phyloP scores from a whole-genome alignment of 2,888 invertebrate genomes.

The Netelia fuscicornis region DNA sequence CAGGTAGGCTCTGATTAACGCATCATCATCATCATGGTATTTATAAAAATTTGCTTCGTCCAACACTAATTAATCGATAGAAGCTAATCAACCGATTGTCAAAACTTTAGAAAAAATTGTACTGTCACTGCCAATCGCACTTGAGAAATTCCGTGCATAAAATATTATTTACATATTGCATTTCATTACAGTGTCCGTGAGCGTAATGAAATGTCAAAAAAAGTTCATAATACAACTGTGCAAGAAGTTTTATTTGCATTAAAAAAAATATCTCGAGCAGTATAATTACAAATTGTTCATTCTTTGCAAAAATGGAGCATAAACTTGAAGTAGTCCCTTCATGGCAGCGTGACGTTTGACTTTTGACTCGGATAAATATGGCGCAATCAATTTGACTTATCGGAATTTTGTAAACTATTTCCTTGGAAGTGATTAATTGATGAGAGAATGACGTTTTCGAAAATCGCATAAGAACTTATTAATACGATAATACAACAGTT shows the following conservation, averaged over 20 bases:
- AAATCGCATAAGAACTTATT: neutral
- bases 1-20: too few relatives aligned
- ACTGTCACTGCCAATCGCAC: neutral
- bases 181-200: neutral
- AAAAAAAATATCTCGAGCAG: neutral
- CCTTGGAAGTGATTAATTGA: neutral
- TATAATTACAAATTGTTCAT: constrained; percentile 24
- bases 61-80: neutral
- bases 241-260: neutral
- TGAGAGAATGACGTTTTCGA: neutral
- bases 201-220: neutral
- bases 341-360: constrained; percentile 78
- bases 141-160: neutral
- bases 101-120: neutral
- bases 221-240: neutral
- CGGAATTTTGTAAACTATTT: neutral
- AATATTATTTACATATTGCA: neutral
- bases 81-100: neutral
- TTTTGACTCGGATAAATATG: constrained; percentile 68
- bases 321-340: constrained; percentile 71
- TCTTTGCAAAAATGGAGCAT: constrained; percentile 42
- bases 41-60: too few relatives aligned
- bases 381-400: constrained; percentile 45
- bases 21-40: too few relatives aligned
- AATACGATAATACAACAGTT: constrained; percentile 47